These are phyloP conservation scores for Hyperoplus lanceolatus DNA, from an alignment of 2,797 vertebrate species.

Conservation along the genomic window DNA sequence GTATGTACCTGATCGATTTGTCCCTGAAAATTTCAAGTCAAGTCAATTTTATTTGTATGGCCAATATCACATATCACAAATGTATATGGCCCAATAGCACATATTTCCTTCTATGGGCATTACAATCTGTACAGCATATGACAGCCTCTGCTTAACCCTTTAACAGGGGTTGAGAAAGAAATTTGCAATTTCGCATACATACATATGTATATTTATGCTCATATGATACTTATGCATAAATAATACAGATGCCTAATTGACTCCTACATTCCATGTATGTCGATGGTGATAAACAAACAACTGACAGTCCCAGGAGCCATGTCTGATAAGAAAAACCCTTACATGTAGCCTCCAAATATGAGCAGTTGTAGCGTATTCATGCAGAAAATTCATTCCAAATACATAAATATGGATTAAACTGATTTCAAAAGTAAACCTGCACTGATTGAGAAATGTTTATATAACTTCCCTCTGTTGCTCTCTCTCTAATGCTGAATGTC, in stretches of 20 bases:
- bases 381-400: not conserved
- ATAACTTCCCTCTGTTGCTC: not conserved
- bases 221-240: not conserved
- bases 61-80: no score
- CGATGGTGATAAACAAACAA: not conserved
- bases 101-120: no score
- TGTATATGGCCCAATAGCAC: no score
- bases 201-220: no score
- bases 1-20: not conserved
- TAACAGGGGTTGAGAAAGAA: no score
- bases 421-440: not conserved
- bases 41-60: no score
- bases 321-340: not conserved
- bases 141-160: no score
- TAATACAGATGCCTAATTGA: not conserved
- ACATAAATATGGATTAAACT: not conserved
- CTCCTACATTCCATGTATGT: no score
- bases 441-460: not conserved
- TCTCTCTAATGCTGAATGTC: slow-evolving; percentile 1
- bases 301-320: not conserved
- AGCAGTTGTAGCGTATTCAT: not conserved
- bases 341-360: not conserved
- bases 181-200: no score
- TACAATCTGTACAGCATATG: no score
- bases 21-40: not conserved